phyloP scores from a whole-genome alignment of 2,797 vertebrate genomes.

The Dicrostonyx torquatus region DNA sequence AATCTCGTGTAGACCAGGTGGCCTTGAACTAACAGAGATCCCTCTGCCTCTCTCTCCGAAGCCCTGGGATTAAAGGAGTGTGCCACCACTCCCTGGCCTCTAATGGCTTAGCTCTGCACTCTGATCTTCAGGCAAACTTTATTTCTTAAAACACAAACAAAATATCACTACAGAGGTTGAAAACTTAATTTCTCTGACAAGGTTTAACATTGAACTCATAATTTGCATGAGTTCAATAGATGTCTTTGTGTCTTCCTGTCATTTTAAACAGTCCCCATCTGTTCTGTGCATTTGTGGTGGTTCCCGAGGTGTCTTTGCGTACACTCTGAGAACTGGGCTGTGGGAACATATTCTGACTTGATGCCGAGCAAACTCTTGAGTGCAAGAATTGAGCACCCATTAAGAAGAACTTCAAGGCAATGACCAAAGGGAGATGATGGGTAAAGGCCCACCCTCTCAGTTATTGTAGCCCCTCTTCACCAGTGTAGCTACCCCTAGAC shows the following conservation, averaged over 20 bases:
- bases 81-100: too few relatives aligned
- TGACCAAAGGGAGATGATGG: background rate
- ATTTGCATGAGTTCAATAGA: background rate
- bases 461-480: background rate
- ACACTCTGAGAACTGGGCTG: background rate
- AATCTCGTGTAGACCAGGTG: too few relatives aligned
- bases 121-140: too few relatives aligned
- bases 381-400: background rate
- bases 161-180: background rate
- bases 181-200: background rate
- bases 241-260: background rate
- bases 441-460: background rate
- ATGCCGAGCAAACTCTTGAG: background rate
- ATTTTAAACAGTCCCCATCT: background rate
- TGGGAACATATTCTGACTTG: background rate
- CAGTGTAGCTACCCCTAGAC: rapidly evolving
- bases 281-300: background rate
- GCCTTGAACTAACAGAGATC: too few relatives aligned
- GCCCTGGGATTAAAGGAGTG: too few relatives aligned
- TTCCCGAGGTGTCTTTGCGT: background rate
- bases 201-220: background rate
- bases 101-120: too few relatives aligned
- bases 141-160: too few relatives aligned
- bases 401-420: background rate
- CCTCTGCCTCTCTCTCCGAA: too few relatives aligned